Evolutionary conservation across 2,797 vertebrate species (phyloP).

Genomic region (Falco biarmicus): DNA sequence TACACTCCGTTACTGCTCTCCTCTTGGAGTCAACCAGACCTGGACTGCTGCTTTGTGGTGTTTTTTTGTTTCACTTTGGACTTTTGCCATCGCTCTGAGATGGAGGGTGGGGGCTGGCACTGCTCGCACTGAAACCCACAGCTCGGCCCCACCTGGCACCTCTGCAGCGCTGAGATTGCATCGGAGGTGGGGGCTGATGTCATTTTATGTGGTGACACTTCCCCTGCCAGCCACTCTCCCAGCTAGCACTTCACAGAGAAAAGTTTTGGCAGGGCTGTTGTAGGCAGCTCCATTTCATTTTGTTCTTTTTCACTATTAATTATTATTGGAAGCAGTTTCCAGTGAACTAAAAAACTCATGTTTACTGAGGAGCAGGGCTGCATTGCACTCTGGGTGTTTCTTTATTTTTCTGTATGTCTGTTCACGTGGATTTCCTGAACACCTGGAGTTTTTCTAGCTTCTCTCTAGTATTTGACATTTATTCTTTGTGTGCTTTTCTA

Average conservation of each 20-base stretch:
- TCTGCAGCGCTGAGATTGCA: fast-evolving
- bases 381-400: background rate
- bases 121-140: background rate
- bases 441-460: background rate
- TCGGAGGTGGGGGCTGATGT: background rate
- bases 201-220: background rate
- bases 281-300: background rate
- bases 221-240: background rate
- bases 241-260: background rate
- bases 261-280: background rate
- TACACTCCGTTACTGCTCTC: background rate
- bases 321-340: background rate
- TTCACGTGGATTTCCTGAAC: background rate
- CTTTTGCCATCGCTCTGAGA: fast-evolving
- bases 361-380: background rate
- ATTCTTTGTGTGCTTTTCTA: slow-evolving; percentile 7
- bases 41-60: background rate
- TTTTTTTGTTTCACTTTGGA: background rate
- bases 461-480: background rate
- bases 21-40: background rate
- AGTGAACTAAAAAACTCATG: background rate
- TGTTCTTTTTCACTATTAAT: background rate
- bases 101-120: background rate
- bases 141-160: fast-evolving
- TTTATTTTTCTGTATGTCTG: background rate